These are phyloP conservation scores for Masnerella sp. DNA, from an alignment of 2,888 invertebrate species.

Conservation along the genomic window DNA sequence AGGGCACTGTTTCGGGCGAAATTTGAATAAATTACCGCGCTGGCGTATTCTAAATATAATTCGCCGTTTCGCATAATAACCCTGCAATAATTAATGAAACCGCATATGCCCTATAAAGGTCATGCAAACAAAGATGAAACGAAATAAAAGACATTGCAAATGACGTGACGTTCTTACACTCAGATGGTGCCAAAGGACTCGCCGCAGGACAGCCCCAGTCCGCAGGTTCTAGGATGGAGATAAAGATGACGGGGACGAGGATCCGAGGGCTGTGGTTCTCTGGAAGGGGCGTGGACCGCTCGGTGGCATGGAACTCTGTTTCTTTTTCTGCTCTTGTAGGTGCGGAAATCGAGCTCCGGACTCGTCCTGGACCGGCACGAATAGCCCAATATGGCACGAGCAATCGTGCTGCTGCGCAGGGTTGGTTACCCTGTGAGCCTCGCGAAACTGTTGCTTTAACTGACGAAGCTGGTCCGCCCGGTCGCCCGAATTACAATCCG, in stretches of 20 bases:
- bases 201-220: slow-evolving; percentile 13
- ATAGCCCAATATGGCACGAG: slow-evolving; percentile 61
- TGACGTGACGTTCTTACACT: no score
- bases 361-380: slow-evolving; percentile 60
- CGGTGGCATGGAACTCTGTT: slow-evolving; percentile 46
- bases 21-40: no score
- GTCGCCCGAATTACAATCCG: no score
- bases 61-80: no score
- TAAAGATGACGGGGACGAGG: slow-evolving; percentile 3
- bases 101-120: no score
- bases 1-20: no score
- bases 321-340: slow-evolving; percentile 55
- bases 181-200: slow-evolving; percentile 40
- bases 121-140: neutral
- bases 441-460: slow-evolving; percentile 44
- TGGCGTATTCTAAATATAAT: no score
- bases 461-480: slow-evolving; percentile 7
- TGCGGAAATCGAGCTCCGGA: slow-evolving; percentile 56
- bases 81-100: no score
- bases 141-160: no score
- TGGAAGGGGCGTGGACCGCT: slow-evolving; percentile 46
- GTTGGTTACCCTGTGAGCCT: slow-evolving; percentile 72
- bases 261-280: slow-evolving; percentile 42
- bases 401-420: slow-evolving; percentile 73
- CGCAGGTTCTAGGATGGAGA: slow-evolving; percentile 38